Conservation (phyloP, 2,113 vertebrate genomes). For the Collichthys lucidus region DNA sequence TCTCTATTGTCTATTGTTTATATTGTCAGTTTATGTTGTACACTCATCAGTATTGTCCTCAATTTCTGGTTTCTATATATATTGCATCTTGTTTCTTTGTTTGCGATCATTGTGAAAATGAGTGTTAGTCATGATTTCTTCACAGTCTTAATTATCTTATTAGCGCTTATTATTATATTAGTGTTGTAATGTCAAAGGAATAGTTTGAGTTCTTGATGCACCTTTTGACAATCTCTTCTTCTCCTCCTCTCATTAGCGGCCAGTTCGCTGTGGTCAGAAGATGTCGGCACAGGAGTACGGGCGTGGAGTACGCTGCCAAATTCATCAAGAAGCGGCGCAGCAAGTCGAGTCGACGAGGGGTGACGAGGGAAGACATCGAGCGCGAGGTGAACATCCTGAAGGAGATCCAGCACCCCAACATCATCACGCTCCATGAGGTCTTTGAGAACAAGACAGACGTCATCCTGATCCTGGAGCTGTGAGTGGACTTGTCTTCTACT, state of each 20-base stretch:
- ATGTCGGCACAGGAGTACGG: slow-evolving; percentile 90
- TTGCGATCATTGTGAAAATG: too few relatives aligned
- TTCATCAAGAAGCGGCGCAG: slow-evolving; percentile 97
- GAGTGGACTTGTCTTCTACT: slow-evolving; percentile 78
- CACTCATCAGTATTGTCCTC: not conserved
- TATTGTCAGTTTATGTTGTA: not conserved
- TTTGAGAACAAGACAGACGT: slow-evolving; percentile 97
- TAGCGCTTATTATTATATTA: too few relatives aligned
- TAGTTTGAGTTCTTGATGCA: not conserved
- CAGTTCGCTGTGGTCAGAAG: slow-evolving; percentile 97
- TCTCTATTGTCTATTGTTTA: not conserved
- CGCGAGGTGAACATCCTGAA: slow-evolving; percentile 96
- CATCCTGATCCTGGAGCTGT: slow-evolving; percentile 98
- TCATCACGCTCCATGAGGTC: slow-evolving; percentile 95
- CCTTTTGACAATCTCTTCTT: not conserved
- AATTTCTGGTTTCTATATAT: not conserved
- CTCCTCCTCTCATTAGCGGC: slow-evolving; percentile 81
- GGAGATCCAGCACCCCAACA: slow-evolving; percentile 95
- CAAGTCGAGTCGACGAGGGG: slow-evolving; percentile 93
- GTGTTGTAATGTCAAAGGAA: not conserved
- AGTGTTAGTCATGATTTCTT: not conserved
- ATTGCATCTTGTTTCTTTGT: not conserved
- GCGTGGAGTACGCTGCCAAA: slow-evolving; percentile 92
- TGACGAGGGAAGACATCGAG: slow-evolving; percentile 95
- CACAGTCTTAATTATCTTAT: not conserved